Percentiles rank a stretch among this genome's conserved stretches.
Conservation (phyloP, 2,113 vertebrate species). For the Sceloporus tristichus region DNA sequence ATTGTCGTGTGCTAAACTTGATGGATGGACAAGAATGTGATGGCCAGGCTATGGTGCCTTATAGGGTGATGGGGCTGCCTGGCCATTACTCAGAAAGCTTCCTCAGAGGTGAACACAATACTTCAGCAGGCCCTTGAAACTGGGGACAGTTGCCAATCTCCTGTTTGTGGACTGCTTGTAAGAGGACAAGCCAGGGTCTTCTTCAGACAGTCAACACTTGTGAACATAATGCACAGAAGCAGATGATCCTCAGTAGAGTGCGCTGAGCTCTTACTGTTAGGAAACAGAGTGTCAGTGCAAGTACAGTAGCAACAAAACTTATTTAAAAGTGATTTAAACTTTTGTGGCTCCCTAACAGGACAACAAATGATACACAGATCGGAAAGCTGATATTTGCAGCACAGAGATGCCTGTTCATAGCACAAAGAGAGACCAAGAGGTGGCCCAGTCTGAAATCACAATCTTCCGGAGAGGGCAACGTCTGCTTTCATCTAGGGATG, state of each 20-base stretch:
- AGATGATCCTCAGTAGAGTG: not conserved
- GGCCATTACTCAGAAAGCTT: not conserved
- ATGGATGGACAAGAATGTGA: not conserved
- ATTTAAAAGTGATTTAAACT: not conserved
- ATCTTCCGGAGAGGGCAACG: not conserved
- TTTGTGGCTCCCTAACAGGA: not conserved
- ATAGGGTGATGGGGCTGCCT: not conserved
- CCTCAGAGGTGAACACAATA: not conserved
- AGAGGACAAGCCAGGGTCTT: constrained; percentile 46
- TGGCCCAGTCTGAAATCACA: not conserved
- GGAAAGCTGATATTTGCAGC: not conserved
- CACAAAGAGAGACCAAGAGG: too few relatives aligned
- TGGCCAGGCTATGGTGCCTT: not conserved
- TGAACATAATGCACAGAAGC: accelerated
- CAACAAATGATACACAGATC: not conserved
- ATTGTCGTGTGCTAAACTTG: not conserved
- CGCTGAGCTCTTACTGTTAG: not conserved
- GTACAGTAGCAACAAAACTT: not conserved
- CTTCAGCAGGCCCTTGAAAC: not conserved
- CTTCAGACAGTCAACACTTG: not conserved
- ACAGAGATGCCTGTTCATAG: not conserved
- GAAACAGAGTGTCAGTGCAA: not conserved
- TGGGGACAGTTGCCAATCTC: too few relatives aligned
- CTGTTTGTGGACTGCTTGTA: not conserved
- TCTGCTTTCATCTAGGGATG: not conserved